Conservation (phyloP, 2,888 invertebrate species). For the Girardia tigrina region DNA sequence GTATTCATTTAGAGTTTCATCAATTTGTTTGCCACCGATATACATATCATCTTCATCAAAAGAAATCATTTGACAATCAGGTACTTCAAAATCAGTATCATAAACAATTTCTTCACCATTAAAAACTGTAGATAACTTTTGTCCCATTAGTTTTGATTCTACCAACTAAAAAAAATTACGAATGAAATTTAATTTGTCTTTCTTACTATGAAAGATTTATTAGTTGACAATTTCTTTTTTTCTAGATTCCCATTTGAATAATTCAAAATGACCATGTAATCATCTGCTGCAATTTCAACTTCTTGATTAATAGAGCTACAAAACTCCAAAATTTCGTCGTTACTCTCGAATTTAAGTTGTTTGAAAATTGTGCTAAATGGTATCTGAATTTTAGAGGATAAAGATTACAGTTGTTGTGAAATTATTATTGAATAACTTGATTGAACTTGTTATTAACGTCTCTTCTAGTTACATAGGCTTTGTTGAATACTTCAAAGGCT, state of each 20-base stretch:
- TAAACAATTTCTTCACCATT: background rate
- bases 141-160: background rate
- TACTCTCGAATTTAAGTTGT: slow-evolving; percentile 64
- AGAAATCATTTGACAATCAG: background rate
- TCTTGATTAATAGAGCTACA: slow-evolving; percentile 40
- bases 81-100: background rate
- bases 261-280: background rate
- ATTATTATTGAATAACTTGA: too few relatives aligned
- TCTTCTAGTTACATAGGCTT: slow-evolving; percentile 57
- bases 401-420: too few relatives aligned
- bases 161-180: background rate
- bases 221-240: too few relatives aligned
- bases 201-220: too few relatives aligned
- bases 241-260: too few relatives aligned
- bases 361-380: slow-evolving; percentile 61
- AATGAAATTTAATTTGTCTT: too few relatives aligned
- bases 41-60: background rate
- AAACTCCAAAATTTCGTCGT: slow-evolving; percentile 56
- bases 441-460: background rate
- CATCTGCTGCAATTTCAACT: background rate
- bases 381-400: slow-evolving; percentile 42
- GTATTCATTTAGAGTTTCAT: background rate
- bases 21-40: background rate
- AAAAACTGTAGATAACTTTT: background rate
- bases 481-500: slow-evolving; percentile 65